Percentiles rank a stretch among this genome's conserved stretches.
These are phyloP conservation scores for Heliocidaris erythrogramma DNA, from an alignment of 35 echinoderm and acorn worm species.

Conservation along the genomic window DNA sequence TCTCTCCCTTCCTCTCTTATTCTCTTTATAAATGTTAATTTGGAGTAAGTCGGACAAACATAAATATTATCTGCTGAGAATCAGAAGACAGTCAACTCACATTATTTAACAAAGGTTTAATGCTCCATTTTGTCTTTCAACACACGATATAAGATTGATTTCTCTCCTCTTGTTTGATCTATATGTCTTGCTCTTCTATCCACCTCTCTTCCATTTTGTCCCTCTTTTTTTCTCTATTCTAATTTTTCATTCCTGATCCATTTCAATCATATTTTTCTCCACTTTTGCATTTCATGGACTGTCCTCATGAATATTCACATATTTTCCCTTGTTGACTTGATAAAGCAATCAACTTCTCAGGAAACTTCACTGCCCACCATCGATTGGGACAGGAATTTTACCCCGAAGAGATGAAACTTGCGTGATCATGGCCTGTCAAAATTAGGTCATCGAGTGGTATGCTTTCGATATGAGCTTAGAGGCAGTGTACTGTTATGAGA, in stretches of 20 bases:
- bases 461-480: background rate
- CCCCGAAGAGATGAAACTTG: constrained; percentile 8
- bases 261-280: background rate
- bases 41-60: no score
- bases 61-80: no score
- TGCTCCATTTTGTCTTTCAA: no score
- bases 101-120: no score
- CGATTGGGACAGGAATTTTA: background rate
- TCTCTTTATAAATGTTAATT: no score
- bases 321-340: background rate
- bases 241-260: background rate
- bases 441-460: constrained; percentile 1
- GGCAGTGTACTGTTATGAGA: background rate
- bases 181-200: background rate
- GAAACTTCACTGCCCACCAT: background rate
- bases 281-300: background rate
- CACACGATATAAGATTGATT: no score
- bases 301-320: background rate
- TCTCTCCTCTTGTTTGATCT: background rate
- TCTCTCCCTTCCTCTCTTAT: background rate
- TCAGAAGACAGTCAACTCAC: no score
- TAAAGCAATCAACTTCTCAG: constrained; percentile 2
- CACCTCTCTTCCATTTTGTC: background rate
- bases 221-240: no score
- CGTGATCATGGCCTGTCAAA: constrained; percentile 8